These are phyloP conservation scores for Megastigmus dorsalis DNA, from an alignment of 2,888 invertebrate genomes.

Conservation along the genomic window DNA sequence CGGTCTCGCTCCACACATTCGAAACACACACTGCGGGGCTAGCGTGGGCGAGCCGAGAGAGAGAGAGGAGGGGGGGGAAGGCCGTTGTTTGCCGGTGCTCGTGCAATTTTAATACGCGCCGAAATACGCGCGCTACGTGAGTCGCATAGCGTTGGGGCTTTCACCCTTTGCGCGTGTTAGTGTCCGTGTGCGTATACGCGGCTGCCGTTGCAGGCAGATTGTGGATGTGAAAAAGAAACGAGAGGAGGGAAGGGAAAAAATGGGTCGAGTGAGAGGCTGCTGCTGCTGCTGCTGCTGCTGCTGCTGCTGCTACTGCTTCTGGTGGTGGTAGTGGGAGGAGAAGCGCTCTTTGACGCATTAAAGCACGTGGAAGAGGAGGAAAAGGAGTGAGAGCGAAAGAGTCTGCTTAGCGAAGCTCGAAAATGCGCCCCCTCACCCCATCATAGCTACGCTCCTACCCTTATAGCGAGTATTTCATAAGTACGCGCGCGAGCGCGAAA, in stretches of 20 bases:
- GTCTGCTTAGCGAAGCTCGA: neutral
- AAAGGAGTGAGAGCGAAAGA: neutral
- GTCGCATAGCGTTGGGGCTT: neutral
- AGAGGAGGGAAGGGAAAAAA: neutral
- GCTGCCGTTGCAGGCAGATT: no score
- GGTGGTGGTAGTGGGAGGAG: no score
- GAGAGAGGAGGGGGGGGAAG: no score
- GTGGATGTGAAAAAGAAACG: no score
- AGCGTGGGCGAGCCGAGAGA: no score
- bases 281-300: no score
- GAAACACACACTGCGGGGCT: no score
- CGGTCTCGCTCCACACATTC: neutral
- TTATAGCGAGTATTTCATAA: no score
- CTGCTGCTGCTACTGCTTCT: no score
- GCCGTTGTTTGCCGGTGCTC: neutral
- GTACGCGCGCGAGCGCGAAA: neutral
- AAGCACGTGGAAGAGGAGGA: neutral
- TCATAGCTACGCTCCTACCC: no score
- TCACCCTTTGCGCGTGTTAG: neutral
- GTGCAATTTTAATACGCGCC: constrained; percentile 33
- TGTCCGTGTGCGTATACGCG: no score
- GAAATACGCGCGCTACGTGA: constrained; percentile 22
- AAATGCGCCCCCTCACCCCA: no score
- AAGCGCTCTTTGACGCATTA: neutral
- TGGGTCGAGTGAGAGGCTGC: constrained; percentile 25